Conservation (phyloP, 2,113 vertebrate species). For the Plecotus auritus region DNA sequence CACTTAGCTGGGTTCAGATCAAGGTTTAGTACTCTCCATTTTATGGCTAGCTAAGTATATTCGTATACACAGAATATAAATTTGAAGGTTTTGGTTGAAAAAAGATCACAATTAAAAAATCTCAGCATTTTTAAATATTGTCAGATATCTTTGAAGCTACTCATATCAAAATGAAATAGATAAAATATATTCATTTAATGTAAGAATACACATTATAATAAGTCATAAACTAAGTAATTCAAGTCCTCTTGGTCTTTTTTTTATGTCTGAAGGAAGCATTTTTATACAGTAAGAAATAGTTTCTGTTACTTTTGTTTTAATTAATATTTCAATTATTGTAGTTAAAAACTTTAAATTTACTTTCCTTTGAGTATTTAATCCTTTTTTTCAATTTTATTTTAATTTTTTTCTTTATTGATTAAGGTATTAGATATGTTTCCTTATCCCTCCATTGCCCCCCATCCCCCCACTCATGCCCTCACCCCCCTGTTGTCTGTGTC, state of each 20-base stretch:
- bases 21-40: neutral
- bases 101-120: neutral
- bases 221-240: neutral
- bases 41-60: neutral
- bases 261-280: neutral
- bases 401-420: too few species aligned
- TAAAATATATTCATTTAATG: neutral
- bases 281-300: neutral
- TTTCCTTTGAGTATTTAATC: neutral
- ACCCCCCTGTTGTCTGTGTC: too few species aligned
- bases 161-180: neutral
- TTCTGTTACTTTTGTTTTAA: neutral
- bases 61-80: neutral
- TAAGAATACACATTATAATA: neutral
- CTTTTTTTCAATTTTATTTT: neutral
- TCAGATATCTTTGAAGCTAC: neutral
- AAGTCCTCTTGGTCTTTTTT: neutral
- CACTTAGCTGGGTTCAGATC: neutral
- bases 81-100: neutral
- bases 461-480: too few species aligned
- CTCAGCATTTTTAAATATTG: neutral
- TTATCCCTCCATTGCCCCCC: too few species aligned
- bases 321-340: neutral
- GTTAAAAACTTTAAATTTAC: neutral
- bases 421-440: too few species aligned